Percentiles rank a stretch among this genome's conserved stretches.
These are phyloP conservation scores for Timandra comae DNA, from an alignment of 2,888 invertebrate genomes.

Conservation along the genomic window DNA sequence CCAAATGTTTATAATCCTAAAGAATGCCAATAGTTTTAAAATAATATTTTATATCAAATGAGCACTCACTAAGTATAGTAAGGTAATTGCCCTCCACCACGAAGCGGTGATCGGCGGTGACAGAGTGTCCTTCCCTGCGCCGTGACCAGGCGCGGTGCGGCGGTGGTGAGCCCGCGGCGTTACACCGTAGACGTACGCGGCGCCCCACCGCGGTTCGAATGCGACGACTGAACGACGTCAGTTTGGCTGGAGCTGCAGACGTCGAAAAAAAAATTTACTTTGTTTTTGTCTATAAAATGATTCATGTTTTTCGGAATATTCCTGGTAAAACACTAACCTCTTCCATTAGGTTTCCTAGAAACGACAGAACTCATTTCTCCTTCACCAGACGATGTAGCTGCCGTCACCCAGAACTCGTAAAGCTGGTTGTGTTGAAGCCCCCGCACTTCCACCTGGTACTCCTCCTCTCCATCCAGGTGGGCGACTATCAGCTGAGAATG, in stretches of 20 bases:
- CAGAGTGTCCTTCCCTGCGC: conserved; percentile 78
- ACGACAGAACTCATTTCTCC: conserved; percentile 87
- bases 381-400: conserved; percentile 80
- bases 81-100: conserved; percentile 73
- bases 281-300: no score
- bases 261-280: conserved; percentile 1
- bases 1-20: no score
- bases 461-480: conserved; percentile 40
- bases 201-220: conserved; percentile 79
- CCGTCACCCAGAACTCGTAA: conserved; percentile 93
- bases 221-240: conserved; percentile 87
- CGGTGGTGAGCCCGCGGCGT: conserved; percentile 82
- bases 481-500: conserved; percentile 51
- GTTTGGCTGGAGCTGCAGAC: conserved; percentile 83
- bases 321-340: conserved; percentile 63
- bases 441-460: conserved; percentile 78
- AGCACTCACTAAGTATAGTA: conserved; percentile 81
- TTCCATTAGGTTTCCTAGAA: conserved; percentile 81
- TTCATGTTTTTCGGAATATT: no score
- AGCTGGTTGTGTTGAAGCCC: conserved; percentile 82
- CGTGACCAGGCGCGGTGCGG: conserved; percentile 84
- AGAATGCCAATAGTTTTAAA: no score
- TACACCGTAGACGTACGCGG: conserved; percentile 80
- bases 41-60: no score
- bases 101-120: conserved; percentile 47